phyloP scores from a whole-genome alignment of 2,113 vertebrate species.

The Trichomycterus rosablanca region DNA sequence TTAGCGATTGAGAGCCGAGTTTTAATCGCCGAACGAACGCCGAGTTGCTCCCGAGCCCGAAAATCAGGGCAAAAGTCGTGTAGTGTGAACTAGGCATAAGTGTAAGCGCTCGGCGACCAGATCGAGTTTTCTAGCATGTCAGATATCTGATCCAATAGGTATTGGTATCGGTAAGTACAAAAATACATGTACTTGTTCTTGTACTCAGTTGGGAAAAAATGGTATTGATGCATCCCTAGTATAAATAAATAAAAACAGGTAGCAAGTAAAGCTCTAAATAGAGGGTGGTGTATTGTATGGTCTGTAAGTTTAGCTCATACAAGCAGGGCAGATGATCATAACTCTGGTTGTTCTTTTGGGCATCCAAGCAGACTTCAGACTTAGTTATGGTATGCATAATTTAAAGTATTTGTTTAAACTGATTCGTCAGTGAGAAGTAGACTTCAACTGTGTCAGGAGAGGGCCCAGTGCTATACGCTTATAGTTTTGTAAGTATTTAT shows the following conservation, averaged over 20 bases:
- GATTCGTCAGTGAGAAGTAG: neutral
- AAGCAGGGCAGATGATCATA: conserved; percentile 9
- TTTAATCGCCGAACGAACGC: too few relatives aligned
- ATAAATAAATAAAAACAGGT: conserved; percentile 8
- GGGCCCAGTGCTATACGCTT: neutral
- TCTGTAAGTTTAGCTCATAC: neutral
- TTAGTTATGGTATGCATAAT: conserved; percentile 11
- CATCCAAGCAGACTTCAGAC: conserved; percentile 1
- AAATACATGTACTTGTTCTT: too few relatives aligned
- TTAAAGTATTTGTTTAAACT: neutral
- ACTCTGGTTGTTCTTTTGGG: conserved; percentile 1
- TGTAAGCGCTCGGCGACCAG: too few relatives aligned
- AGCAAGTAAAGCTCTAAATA: conserved; percentile 11
- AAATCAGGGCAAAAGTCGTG: too few relatives aligned
- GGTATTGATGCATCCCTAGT: too few relatives aligned
- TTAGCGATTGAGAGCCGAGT: too few relatives aligned
- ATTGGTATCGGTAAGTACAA: too few relatives aligned
- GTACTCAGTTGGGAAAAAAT: too few relatives aligned
- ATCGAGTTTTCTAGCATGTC: too few relatives aligned
- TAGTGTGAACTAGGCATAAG: too few relatives aligned
- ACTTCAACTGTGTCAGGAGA: neutral
- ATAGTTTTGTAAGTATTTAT: neutral
- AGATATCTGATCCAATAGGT: too few relatives aligned
- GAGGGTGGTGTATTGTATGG: neutral
- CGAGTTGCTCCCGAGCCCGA: too few relatives aligned